Conservation (phyloP, 92 coral and sea anemone species). For the Blastomussa wellsi region DNA sequence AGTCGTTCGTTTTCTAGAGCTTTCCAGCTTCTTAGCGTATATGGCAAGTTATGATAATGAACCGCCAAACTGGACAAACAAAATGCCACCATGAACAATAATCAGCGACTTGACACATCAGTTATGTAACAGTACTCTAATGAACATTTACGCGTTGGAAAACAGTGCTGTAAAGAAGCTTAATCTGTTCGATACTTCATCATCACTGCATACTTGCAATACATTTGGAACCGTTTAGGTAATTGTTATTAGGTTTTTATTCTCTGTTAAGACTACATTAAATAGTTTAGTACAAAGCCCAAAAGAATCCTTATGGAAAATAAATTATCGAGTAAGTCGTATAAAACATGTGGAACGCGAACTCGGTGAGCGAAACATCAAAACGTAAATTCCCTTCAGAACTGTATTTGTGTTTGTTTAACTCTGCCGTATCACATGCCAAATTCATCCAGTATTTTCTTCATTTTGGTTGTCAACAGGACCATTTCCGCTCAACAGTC, state of each 20-base stretch:
- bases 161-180: slow-evolving; percentile 25
- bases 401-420: not conserved
- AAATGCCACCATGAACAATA: slow-evolving; percentile 18
- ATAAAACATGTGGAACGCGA: not conserved
- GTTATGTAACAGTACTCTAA: slow-evolving; percentile 15
- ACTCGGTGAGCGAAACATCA: not conserved
- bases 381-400: not conserved
- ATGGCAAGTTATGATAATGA: slow-evolving; percentile 8
- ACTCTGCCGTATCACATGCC: not conserved
- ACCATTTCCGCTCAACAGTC: slow-evolving; percentile 37
- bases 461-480: slow-evolving; percentile 27
- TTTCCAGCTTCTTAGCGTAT: not conserved
- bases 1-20: not conserved
- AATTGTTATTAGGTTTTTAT: not conserved
- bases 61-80: slow-evolving; percentile 2
- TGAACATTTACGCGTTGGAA: slow-evolving; percentile 17
- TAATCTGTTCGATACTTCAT: slow-evolving; percentile 3
- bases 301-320: not conserved
- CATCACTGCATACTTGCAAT: not conserved
- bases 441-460: slow-evolving; percentile 20
- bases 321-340: not conserved
- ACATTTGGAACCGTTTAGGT: not conserved
- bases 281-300: not conserved
- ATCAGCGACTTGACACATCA: slow-evolving; percentile 17
- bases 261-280: not conserved